Base-by-base conservation (phyloP, 2,888 invertebrate species). In the Drosophila mimetica region DNA sequence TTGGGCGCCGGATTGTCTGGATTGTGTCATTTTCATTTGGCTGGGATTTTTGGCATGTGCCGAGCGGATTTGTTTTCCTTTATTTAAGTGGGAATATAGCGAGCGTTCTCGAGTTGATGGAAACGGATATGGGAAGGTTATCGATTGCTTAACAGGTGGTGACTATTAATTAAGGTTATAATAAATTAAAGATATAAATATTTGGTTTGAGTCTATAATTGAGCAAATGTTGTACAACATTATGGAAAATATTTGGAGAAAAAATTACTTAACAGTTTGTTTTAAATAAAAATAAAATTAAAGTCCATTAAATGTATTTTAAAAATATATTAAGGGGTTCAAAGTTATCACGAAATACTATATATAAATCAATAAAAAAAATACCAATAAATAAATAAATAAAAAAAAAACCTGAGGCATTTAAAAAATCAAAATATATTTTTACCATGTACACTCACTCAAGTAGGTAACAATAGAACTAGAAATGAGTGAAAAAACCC, bases 1-100 rank as follows among this genome's bases (percentile, higher is more conserved):
- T 50, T 28, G 54, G 69, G 54, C 70, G 54, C 69, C 70, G 11
- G 44, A 51, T 60, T 60, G 70, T 60, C 69, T 60, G 48, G 41
- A 41, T 67, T 48, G 41, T 39, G 65, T 51, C 37, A 30, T 37
- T 37, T 34, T 46, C 47, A 42, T 63, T 41, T 46, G 50, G 46
- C 8, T 52, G 52, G 30, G 32, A 39, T 41, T 52, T 39, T 48
- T 34, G 58, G 44, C 50, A 58, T 58, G 37, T 48, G 52, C 41
- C 25, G 25, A 37, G 30, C 14, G 18, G 47, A 34, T 14, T 63
- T 11, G 25, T 44, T 42, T 36, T 50, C 8, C 22, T 42, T 42
- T 18, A 48, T 50, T 54, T 42, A 14, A 51, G 46, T 22, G 50
- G 44, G 20, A 25, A 66, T 50, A 50, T 32, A 44, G 20, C 36